Base-by-base conservation (phyloP, 2,113 vertebrate species). In the Oryzias curvinotus region DNA sequence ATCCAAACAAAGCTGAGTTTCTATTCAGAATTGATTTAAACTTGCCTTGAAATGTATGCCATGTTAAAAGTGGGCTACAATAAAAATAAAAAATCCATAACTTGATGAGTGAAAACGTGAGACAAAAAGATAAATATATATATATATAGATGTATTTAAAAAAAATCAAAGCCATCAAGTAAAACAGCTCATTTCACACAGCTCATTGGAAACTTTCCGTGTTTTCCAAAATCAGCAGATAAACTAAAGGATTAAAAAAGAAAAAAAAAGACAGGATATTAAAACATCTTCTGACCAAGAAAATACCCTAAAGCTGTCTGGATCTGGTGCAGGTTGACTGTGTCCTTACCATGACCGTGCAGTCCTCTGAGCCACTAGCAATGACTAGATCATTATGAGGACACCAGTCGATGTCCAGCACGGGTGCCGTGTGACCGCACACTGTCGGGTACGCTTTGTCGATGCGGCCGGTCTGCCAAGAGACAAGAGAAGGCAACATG, bases 351-450 rank as follows among this genome's bases (percentile, higher is more conserved):
- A 98, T 98, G 64, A 98, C 94, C 0, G 95, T 95, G 90, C 96
- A 98, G 86, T 99, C 97, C 88, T 99, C 97, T 0, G 97, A 98
- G 57, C 96, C 96, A 0, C 97, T 98, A 70, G 97, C 97, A 4
- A 99, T 96, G 56, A 99, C 94, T 0, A 92, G 96, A 82, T 99
- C 97, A 0, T 98, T 98, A 52, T 99, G 95, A 51, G 96, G 97
- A 85, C 97, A 98, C 97, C 97, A 99, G 54, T 98, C 96, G 17
- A 99, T 96, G 89, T 99, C 97, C 77, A 99, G 88, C 84, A 99
- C 97, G 0, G 96, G 96, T 67, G 95, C 97, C 0, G 95, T 98
- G 89, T 99, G 97, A 21, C 97, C 97, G 45, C 97, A 99, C 21
- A 99, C 96, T 5, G 95, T 97, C 0, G 97, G 97, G 85, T 98